phyloP scores from a whole-genome alignment of 2,797 vertebrate genomes.

The Labeo calbasu region DNA sequence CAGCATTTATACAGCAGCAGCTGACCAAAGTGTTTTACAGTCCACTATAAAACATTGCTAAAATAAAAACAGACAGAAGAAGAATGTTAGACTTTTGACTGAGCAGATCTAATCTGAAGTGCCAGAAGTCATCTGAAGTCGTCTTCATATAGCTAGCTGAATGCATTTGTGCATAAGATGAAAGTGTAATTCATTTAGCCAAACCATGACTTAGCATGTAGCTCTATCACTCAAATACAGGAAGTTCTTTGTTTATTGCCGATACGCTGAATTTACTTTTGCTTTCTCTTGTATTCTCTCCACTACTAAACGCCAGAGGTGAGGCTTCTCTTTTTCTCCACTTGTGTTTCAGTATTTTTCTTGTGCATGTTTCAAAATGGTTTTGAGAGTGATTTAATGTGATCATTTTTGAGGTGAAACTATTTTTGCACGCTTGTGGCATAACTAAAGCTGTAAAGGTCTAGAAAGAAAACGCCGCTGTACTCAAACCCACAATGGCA shows the following conservation, averaged over 20 bases:
- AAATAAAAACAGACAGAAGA: background rate
- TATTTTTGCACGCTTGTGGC: background rate
- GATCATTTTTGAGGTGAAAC: background rate
- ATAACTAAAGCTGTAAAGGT: background rate
- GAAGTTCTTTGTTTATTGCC: constrained; percentile 20
- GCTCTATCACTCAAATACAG: background rate
- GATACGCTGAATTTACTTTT: background rate
- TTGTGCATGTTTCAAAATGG: background rate
- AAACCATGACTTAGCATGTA: background rate
- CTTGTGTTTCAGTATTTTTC: background rate
- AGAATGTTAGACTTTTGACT: background rate
- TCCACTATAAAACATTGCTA: background rate
- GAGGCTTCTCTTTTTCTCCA: background rate
- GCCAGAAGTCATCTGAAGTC: background rate
- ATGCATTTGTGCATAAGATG: background rate
- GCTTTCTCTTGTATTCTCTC: background rate
- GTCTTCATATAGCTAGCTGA: background rate
- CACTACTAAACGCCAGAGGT: background rate
- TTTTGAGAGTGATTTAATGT: background rate
- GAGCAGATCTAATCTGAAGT: background rate
- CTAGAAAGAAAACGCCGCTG: too few species aligned
- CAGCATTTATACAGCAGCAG: background rate
- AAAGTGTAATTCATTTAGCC: background rate
- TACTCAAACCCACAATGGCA: background rate
- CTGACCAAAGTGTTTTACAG: background rate